These are phyloP conservation scores for Periparus ater DNA, from an alignment of 2,797 vertebrate species.

Conservation along the genomic window DNA sequence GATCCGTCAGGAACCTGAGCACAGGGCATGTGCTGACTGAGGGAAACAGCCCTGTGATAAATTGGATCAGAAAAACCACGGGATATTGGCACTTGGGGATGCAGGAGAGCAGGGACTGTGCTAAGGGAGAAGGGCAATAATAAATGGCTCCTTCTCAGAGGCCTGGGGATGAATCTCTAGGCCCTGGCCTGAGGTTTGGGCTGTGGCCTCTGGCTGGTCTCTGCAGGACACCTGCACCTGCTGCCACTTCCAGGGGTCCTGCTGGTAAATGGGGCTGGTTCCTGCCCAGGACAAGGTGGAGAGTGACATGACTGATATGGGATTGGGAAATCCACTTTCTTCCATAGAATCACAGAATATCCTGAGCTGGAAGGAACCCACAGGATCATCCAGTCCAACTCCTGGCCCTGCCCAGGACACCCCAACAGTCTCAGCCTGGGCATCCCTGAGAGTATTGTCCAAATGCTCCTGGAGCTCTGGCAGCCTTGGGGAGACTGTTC, in stretches of 20 bases:
- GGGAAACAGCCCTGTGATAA: neutral
- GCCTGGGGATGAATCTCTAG: neutral
- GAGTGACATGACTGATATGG: rapidly evolving
- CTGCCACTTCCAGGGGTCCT: neutral
- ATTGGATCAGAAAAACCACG: slow-evolving; percentile 14
- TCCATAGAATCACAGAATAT: neutral
- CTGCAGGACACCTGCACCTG: no score
- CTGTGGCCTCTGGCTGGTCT: neutral
- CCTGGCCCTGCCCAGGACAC: neutral
- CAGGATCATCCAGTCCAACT: rapidly evolving
- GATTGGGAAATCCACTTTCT: neutral
- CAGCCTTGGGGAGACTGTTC: neutral
- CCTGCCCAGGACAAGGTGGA: neutral
- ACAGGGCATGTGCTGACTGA: slow-evolving; percentile 45
- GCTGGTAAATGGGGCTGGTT: neutral
- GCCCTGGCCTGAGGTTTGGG: neutral
- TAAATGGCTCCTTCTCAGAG: neutral
- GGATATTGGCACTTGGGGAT: neutral
- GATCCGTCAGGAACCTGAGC: neutral
- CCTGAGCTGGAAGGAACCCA: neutral
- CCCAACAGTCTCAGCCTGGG: neutral
- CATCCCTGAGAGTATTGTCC: rapidly evolving
- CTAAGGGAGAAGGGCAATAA: neutral
- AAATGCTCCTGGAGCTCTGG: rapidly evolving
- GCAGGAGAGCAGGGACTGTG: neutral